Percentiles rank a stretch among this genome's conserved stretches.
Conservation (phyloP, 2,113 vertebrate species). For the Coptodon rendalli region DNA sequence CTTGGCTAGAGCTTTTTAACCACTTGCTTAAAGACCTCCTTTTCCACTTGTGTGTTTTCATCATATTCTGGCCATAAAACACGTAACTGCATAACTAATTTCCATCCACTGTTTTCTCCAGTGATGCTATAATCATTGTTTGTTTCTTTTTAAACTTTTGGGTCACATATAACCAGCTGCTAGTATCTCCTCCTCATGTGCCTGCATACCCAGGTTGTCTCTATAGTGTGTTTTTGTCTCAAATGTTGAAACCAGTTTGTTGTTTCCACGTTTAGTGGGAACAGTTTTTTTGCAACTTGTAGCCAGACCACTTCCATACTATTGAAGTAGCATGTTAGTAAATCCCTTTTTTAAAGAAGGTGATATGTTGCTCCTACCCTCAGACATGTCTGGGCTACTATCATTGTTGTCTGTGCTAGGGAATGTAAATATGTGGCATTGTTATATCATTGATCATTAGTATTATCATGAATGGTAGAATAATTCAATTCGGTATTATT, state of each 20-base stretch:
- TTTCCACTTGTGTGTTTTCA: background rate
- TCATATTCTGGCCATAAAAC: rapidly evolving
- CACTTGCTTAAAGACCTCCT: background rate
- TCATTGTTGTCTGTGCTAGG: rapidly evolving
- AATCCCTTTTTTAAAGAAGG: background rate
- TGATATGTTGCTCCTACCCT: background rate
- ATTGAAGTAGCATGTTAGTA: background rate
- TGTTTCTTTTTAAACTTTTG: background rate
- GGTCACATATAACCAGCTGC: background rate
- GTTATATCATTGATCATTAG: background rate
- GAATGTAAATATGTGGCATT: background rate
- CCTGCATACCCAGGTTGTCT: background rate
- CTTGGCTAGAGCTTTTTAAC: background rate
- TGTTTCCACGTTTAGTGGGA: background rate
- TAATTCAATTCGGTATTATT: background rate
- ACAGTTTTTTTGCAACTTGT: background rate
- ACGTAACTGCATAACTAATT: background rate
- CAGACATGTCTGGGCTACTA: background rate
- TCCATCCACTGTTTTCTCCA: background rate
- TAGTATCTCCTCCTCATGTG: background rate
- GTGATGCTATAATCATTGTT: background rate
- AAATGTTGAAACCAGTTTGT: background rate
- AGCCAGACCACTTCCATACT: background rate
- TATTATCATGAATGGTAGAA: background rate
- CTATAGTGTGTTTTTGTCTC: background rate